These are phyloP conservation scores for Hypolimnas misippus DNA, from an alignment of 2,888 invertebrate genomes.

Conservation along the genomic window DNA sequence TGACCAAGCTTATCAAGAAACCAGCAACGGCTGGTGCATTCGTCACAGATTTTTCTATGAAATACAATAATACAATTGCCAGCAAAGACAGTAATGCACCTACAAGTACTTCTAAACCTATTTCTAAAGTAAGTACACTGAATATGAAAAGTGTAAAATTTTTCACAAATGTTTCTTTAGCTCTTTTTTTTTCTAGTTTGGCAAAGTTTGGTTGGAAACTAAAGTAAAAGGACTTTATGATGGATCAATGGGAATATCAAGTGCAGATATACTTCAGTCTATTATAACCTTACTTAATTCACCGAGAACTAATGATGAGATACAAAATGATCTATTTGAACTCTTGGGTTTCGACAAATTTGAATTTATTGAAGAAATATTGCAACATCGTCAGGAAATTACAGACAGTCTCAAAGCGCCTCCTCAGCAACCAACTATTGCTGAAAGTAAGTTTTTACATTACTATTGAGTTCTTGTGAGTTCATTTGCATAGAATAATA, in stretches of 20 bases:
- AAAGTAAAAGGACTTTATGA: slow-evolving; percentile 80
- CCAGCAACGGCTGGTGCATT: slow-evolving; percentile 66
- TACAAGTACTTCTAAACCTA: slow-evolving; percentile 47
- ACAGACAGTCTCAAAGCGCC: slow-evolving; percentile 64
- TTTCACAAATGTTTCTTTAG: not conserved
- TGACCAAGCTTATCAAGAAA: slow-evolving; percentile 67
- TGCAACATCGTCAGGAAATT: slow-evolving; percentile 86
- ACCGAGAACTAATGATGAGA: slow-evolving; percentile 85
- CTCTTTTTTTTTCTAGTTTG: slow-evolving; percentile 59
- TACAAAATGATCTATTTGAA: slow-evolving; percentile 94
- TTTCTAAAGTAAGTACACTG: slow-evolving; percentile 58
- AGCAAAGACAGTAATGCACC: slow-evolving; percentile 42
- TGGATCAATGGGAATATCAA: slow-evolving; percentile 75
- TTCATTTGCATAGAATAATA: too few species aligned
- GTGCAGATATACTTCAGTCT: slow-evolving; percentile 84
- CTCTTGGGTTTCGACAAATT: slow-evolving; percentile 94
- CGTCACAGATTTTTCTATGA: slow-evolving; percentile 80
- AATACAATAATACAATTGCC: slow-evolving; percentile 56
- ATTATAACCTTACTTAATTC: slow-evolving; percentile 86
- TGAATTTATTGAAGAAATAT: slow-evolving; percentile 88
- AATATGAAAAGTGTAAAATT: not conserved
- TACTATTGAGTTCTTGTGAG: too few species aligned
- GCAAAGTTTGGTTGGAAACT: slow-evolving; percentile 81
- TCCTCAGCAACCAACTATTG: slow-evolving; percentile 59
- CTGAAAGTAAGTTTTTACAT: slow-evolving; percentile 66